Evolutionary conservation across 2,888 invertebrate genomes (phyloP), one percentile per base, ranked within the genome.

Genomic region (Campoplex nolae): DNA sequence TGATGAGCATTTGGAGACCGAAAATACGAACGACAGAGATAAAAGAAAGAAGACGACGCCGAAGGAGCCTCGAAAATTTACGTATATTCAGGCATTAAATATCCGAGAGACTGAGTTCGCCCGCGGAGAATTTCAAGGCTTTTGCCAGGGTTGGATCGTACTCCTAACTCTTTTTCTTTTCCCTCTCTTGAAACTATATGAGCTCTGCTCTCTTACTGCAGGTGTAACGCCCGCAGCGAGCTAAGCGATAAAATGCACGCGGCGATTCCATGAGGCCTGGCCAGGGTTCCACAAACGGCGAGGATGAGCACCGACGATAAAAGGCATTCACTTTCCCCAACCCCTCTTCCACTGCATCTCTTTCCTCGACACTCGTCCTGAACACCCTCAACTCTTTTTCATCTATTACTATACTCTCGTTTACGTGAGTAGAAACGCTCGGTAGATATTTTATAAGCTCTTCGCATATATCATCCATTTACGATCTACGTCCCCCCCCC

Each of bases 161-260:
- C 38, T 54, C n/a, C n/a, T 23, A 13, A 6, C 45, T 58, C 35
- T 42, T 68, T 28, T 56, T 54, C 16, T 38, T 28, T 56, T 56
- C 9, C 28, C 38, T 45, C 51, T 28, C 54, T 81, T 65, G 28
- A 45, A 81, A 77, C 35, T 77, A 77, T 77, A 76, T 48, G 73
- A 23, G 80, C 51, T 38, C 56, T 75, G 73, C 48, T 79, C 75
- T 84, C 74, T 85, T 83, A 88, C 89, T 91, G 92, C 92, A 92
- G 92, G 91, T 92, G 92, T 92, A 92, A 90, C 89, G 92, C 92
- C 91, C 88, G 90, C 90, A 90, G 92, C 92, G 90, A 91, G 89
- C 90, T 87, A 88, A 89, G 88, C 91, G 91, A 91, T 91, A 91
- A 91, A 91, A 91, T 91, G 90, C 90, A 88, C 87, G 84, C 90